phyloP scores from a whole-genome alignment of 2,888 invertebrate genomes.

The Leucophora obtusa region DNA sequence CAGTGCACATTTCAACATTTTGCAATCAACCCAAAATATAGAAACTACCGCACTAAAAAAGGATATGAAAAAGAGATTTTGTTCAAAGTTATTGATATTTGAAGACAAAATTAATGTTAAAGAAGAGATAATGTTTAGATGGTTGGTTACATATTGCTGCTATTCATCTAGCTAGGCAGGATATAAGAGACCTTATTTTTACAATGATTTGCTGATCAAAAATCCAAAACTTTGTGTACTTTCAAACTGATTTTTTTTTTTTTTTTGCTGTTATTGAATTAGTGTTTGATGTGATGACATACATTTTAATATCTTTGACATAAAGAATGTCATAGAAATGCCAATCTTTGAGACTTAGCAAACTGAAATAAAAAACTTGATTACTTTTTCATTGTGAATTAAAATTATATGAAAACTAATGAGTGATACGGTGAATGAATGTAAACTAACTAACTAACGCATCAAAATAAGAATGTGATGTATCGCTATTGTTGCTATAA shows the following conservation, averaged over 20 bases:
- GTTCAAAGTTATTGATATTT: neutral
- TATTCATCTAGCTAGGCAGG: neutral
- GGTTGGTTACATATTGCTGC: neutral
- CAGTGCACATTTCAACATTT: slow-evolving; percentile 35
- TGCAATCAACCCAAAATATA: slow-evolving; percentile 40
- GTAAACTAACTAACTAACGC: too few relatives aligned
- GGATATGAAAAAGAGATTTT: neutral
- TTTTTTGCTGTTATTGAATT: neutral
- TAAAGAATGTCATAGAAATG: too few relatives aligned
- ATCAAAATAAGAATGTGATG: too few relatives aligned
- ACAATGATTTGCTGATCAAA: neutral
- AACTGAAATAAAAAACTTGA: too few relatives aligned
- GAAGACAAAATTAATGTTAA: neutral
- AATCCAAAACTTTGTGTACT: slow-evolving; percentile 17
- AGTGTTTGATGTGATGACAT: too few relatives aligned
- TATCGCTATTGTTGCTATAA: too few relatives aligned
- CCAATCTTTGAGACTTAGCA: too few relatives aligned
- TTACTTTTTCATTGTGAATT: too few relatives aligned
- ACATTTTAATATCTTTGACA: too few relatives aligned
- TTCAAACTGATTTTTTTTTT: neutral
- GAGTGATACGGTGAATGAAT: too few relatives aligned
- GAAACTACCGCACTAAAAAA: neutral
- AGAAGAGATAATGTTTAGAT: neutral
- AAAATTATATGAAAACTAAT: too few relatives aligned
- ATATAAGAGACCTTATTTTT: neutral